Conservation (phyloP, 1,140 invertebrate species). For the Dinoponera quadriceps region DNA sequence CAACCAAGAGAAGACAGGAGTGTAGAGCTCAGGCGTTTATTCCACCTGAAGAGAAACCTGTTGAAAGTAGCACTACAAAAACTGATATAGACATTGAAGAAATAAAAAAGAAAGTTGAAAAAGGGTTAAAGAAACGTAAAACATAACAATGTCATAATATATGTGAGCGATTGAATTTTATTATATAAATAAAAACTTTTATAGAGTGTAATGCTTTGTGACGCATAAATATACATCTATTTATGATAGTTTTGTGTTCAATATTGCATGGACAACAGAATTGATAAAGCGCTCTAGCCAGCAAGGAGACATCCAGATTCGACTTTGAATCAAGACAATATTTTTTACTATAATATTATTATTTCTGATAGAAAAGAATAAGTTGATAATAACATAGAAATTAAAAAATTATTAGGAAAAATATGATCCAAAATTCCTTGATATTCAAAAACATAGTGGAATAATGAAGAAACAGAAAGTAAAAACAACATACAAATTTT, state of each 20-base stretch:
- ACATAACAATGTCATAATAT: conserved; percentile 29
- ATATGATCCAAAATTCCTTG: no score
- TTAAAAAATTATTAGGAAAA: no score
- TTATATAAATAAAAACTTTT: conserved; percentile 17
- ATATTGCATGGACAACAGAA: no score
- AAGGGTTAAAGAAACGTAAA: conserved; percentile 84
- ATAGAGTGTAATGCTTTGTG: conserved; percentile 51
- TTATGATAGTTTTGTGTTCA: no score
- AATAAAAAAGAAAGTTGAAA: conserved; percentile 91
- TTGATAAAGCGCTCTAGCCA: no score
- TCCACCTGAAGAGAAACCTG: conserved; percentile 90
- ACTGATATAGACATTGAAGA: conserved; percentile 88
- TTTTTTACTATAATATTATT: neutral
- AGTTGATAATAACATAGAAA: no score
- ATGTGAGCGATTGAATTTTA: neutral
- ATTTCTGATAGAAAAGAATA: neutral
- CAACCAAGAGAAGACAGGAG: conserved; percentile 91
- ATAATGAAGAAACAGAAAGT: no score
- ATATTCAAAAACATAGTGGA: no score
- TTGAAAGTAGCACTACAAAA: conserved; percentile 73
- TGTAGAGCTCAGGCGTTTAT: conserved; percentile 93
- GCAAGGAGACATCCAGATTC: no score
- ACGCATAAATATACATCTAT: neutral
- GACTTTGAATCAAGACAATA: no score
- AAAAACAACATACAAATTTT: no score